Evolutionary conservation across 1,140 invertebrate genomes (phyloP), one percentile per base, ranked within the genome.

Genomic region (Drosophila pseudoananassae): DNA sequence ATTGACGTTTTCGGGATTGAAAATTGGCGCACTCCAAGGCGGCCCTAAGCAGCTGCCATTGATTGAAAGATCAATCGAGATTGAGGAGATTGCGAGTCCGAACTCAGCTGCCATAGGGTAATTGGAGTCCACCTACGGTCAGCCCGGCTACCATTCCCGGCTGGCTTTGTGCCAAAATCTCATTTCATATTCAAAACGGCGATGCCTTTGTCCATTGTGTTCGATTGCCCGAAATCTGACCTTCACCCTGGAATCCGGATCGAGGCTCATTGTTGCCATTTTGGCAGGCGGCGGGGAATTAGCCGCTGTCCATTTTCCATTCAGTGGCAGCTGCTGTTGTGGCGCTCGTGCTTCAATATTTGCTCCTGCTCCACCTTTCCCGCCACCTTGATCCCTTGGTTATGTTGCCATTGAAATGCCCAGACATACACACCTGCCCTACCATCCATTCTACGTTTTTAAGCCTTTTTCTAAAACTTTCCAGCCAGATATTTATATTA

Each of bases 21-120:
- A 85, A 68, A 78, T 78, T 88, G 83, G 78, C 83, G 78, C 78
- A 82, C 58, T 76, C 61, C 65, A 47, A 3, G 31, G 63, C n/a
- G 15, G 29, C 6, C 25, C 72, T 17, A 40, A 72, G 53, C 73
- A 78, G 83, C 52, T 57, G 65, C 33, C 74, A 56, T 68, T 76
- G 80, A 85, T 84, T 85, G 78, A 87, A 81, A 82, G 78, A 88
- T 85, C 78, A 85, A 82, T 87, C 64, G 65, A 76, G 64, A 57
- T 56, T 46, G 40, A 55, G 50, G 31, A 69, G 50, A 66, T 66
- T 47, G 76, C 51, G 45, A 52, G 25, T 72, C 47, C 14, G 25
- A 43, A 47, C 59, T 57, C 54, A 85, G 82, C 82, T 87, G 78
- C 80, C 56, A 46, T 47, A 51, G 36, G 56, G 82, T 87, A 87